These are phyloP conservation scores for Sakesphorus luctuosus DNA, from an alignment of 2,113 vertebrate species.

Conservation along the genomic window DNA sequence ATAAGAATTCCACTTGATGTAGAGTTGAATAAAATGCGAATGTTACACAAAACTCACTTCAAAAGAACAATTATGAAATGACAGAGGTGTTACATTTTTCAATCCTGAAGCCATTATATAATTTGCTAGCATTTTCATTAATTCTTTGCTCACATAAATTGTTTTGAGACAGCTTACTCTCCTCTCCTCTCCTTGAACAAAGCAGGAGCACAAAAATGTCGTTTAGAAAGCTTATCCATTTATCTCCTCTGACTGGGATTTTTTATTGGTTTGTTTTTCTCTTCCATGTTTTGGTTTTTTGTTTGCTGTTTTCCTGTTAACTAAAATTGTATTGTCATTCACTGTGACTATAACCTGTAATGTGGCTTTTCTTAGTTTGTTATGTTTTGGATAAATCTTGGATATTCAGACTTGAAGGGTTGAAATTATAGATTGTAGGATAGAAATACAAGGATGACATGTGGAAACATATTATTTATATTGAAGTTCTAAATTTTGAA, in stretches of 20 bases:
- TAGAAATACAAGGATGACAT: neutral
- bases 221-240: neutral
- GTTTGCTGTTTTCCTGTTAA: neutral
- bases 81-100: neutral
- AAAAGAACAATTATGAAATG: neutral
- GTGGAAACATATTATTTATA: neutral
- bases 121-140: constrained; percentile 26
- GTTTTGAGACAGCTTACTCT: neutral
- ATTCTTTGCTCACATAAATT: neutral
- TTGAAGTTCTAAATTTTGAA: neutral
- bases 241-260: neutral
- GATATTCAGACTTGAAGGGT: neutral
- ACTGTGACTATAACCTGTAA: neutral
- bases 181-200: neutral
- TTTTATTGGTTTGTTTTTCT: neutral
- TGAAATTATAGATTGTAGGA: neutral
- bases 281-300: too few relatives aligned
- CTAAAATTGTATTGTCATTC: neutral
- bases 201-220: neutral
- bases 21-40: neutral
- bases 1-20: neutral
- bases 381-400: neutral
- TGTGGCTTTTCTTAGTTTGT: neutral
- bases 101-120: constrained; percentile 6
- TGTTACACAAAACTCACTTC: neutral